Evolutionary conservation across 2,113 vertebrate species (phyloP).

Genomic region (Xenus cinereus): DNA sequence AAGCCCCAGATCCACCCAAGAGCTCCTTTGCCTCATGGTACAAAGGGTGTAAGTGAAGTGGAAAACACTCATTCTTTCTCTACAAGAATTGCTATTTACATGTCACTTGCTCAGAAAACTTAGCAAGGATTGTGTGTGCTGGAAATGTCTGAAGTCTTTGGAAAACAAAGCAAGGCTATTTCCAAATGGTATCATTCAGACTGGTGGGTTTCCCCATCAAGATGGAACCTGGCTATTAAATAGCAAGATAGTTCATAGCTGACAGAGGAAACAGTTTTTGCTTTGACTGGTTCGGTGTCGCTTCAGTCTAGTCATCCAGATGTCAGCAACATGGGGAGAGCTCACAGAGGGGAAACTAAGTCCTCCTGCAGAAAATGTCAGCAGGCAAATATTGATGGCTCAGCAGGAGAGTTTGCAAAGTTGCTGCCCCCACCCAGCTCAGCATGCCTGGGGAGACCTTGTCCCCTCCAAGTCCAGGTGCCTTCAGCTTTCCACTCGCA

Average conservation of each 20-base stretch:
- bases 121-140: neutral
- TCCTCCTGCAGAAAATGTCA: neutral
- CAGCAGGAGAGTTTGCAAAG: neutral
- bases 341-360: neutral
- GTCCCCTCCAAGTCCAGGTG: neutral
- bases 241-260: neutral
- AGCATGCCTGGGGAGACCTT: neutral
- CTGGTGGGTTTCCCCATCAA: neutral
- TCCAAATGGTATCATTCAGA: neutral
- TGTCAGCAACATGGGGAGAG: neutral
- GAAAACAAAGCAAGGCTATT: neutral
- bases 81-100: neutral
- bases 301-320: neutral
- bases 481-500: neutral
- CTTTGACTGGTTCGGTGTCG: neutral
- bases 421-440: neutral
- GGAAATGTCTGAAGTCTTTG: neutral
- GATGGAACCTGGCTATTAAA: neutral
- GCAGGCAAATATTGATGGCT: neutral
- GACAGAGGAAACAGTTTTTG: neutral
- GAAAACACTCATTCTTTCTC: neutral
- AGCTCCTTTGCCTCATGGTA: neutral
- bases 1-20: neutral
- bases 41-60: neutral
- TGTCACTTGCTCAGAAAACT: neutral